Evolutionary conservation across 2,113 vertebrate species (phyloP).

Genomic region (Tachysurus fulvidraco): DNA sequence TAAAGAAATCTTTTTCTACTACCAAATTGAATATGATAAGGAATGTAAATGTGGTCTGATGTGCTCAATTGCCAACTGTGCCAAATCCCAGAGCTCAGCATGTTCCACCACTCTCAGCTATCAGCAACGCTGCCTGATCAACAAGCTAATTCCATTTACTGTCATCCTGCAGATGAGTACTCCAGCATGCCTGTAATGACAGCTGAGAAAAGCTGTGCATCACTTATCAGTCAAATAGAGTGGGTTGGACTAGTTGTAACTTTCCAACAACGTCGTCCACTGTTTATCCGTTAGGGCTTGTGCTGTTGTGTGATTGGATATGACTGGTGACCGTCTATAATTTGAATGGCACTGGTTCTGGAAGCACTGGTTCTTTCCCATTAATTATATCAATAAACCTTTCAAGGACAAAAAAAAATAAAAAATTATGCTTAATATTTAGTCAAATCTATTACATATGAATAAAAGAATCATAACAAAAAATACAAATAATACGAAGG

Average conservation of each 20-base stretch:
- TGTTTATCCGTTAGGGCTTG: background rate
- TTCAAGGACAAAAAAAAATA: background rate
- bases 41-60: background rate
- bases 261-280: background rate
- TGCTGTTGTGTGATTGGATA: background rate
- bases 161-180: background rate
- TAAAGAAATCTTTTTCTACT: background rate
- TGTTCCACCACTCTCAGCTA: background rate
- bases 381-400: background rate
- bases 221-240: background rate
- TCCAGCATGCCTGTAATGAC: background rate
- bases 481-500: background rate
- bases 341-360: background rate
- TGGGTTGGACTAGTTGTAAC: background rate
- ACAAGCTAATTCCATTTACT: background rate
- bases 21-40: background rate
- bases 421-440: background rate
- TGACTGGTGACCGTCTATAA: background rate
- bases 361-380: background rate
- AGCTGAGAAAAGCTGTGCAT: background rate
- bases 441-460: background rate
- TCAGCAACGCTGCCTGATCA: background rate
- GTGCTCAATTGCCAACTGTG: constrained; percentile 4
- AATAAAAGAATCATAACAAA: too few relatives aligned
- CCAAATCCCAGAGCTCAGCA: background rate